Evolutionary conservation across 2,113 vertebrate genomes (phyloP).

Genomic region (Paramormyrops kingsleyae): DNA sequence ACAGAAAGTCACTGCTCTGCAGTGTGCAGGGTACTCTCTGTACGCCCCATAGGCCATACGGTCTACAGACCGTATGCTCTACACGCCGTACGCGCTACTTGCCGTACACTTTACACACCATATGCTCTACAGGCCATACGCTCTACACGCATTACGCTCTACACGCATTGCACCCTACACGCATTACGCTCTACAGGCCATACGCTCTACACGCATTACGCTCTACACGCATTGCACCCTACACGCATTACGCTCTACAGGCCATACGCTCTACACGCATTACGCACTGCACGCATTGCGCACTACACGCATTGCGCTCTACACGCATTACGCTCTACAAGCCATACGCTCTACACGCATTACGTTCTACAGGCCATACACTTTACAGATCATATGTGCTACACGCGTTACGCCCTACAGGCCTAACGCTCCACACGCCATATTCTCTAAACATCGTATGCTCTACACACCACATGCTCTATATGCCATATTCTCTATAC

Average conservation of each 20-base stretch:
- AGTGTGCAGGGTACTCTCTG: not conserved
- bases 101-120: not conserved
- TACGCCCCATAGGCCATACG: not conserved
- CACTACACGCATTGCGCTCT: not conserved
- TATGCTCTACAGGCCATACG: not conserved
- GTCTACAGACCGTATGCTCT: too few species aligned
- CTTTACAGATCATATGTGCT: not conserved
- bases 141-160: not conserved
- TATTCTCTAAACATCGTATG: not conserved
- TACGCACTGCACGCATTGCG: not conserved
- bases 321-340: not conserved
- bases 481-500: not conserved
- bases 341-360: not conserved
- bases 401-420: not conserved
- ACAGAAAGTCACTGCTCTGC: slow-evolving; percentile 29
- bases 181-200: too few species aligned
- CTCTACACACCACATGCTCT: not conserved
- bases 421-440: not conserved
- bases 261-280: rapidly evolving
- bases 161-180: too few species aligned
- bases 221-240: too few species aligned
- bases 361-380: not conserved
- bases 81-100: not conserved
- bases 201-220: not conserved
- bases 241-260: too few species aligned